These are phyloP conservation scores for Furcula furcula DNA, from an alignment of 2,888 invertebrate genomes.

Conservation along the genomic window DNA sequence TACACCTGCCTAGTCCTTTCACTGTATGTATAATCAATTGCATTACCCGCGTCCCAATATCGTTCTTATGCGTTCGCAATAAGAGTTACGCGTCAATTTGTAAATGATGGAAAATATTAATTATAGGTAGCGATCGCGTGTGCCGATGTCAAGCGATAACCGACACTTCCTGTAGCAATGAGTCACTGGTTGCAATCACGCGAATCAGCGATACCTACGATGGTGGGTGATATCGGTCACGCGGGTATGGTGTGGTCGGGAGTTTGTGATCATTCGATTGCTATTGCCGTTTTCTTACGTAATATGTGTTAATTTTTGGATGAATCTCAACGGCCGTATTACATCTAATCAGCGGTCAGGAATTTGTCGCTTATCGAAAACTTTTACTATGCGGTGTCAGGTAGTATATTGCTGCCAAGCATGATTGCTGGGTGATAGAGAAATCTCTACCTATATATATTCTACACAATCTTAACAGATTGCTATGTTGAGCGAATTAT, in stretches of 20 bases:
- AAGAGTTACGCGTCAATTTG: conserved; percentile 12
- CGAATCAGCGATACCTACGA: conserved; percentile 22
- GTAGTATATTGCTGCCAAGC: too few species aligned
- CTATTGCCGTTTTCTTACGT: conserved; percentile 25
- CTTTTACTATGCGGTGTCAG: too few species aligned
- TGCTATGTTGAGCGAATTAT: too few species aligned
- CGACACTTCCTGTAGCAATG: conserved; percentile 29
- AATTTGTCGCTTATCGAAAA: too few species aligned
- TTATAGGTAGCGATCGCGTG: conserved; percentile 34
- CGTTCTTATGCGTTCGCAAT: conserved; percentile 13
- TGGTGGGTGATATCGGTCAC: conserved; percentile 25
- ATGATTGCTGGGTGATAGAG: too few species aligned
- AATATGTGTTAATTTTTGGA: too few species aligned
- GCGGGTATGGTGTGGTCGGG: conserved; percentile 20
- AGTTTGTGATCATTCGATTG: conserved; percentile 26
- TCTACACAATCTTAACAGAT: too few species aligned
- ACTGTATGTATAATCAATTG: conserved; percentile 17
- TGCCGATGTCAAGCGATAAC: conserved; percentile 32
- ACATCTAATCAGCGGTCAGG: too few species aligned
- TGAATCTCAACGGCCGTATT: too few species aligned
- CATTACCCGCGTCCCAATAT: conserved; percentile 9
- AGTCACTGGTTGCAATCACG: conserved; percentile 37
- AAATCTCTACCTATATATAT: too few species aligned
- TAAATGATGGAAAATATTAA: conserved; percentile 26
- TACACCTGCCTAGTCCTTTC: conserved; percentile 26